Evolutionary conservation across 2,888 invertebrate genomes (phyloP).

Genomic region (Tipula confusa): DNA sequence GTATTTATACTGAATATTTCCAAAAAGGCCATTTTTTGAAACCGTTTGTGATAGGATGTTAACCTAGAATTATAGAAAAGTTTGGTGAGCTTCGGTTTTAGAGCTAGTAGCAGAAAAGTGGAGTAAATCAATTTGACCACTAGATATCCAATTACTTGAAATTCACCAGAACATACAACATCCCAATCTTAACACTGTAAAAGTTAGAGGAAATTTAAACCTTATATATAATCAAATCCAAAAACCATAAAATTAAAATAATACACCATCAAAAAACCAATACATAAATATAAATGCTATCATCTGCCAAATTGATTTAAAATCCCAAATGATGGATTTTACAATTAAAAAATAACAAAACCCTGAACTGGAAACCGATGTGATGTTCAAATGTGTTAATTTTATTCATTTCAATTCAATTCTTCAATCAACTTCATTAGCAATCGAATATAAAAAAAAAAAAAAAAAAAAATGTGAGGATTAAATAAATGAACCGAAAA

Average conservation of each 20-base stretch:
- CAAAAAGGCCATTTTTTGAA: too few species aligned
- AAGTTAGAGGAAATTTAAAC: too few species aligned
- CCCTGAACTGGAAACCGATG: not conserved
- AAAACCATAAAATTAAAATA: conserved; percentile 3
- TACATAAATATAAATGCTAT: not conserved
- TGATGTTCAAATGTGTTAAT: conserved; percentile 1
- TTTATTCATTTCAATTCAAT: conserved; percentile 14
- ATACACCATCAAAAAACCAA: not conserved
- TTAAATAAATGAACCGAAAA: conserved; percentile 30
- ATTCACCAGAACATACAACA: too few species aligned
- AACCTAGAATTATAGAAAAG: too few species aligned
- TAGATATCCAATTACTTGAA: too few species aligned
- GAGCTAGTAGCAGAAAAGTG: too few species aligned
- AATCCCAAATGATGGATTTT: conserved; percentile 12
- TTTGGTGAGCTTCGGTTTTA: too few species aligned
- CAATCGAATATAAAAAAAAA: not conserved
- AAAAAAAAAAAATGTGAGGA: not conserved
- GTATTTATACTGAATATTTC: too few species aligned
- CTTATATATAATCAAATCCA: not conserved
- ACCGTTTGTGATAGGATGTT: too few species aligned
- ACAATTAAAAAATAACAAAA: conserved; percentile 25
- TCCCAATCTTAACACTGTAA: too few species aligned
- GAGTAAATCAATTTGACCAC: too few species aligned
- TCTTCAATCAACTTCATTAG: conserved; percentile 20
- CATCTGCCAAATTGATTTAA: conserved; percentile 20